A percentile compares a stretch with the other conserved stretches of the same genome.
Conservation (phyloP, 2,113 vertebrate genomes). For the Cryptotis parvus region DNA sequence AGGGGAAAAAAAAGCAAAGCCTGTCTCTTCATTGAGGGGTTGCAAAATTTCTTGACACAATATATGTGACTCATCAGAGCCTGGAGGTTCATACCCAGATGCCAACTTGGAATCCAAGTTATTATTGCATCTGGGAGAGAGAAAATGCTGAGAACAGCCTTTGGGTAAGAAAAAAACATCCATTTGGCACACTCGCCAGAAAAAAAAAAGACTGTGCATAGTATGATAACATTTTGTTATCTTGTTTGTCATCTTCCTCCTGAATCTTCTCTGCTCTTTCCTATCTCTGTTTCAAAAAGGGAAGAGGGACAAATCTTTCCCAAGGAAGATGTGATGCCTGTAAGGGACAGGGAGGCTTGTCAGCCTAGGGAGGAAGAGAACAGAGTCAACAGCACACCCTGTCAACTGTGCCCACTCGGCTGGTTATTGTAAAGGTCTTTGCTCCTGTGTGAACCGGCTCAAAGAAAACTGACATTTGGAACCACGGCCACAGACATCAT, state of each 20-base stretch:
- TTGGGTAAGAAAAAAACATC: conserved; percentile 48
- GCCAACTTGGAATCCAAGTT: conserved; percentile 62
- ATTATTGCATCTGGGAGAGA: conserved; percentile 61
- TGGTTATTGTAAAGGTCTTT: conserved; percentile 76
- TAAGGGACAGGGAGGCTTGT: not conserved
- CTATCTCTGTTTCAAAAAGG: conserved; percentile 22
- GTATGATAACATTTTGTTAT: conserved; percentile 71
- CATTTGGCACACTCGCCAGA: not conserved
- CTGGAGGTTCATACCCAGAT: conserved; percentile 42
- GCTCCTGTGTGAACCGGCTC: conserved; percentile 46
- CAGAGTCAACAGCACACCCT: conserved; percentile 20
- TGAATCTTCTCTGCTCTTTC: conserved; percentile 46
- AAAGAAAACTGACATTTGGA: conserved; percentile 62
- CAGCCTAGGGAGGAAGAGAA: not conserved
- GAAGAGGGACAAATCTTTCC: not conserved
- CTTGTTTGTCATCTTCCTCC: conserved; percentile 70
- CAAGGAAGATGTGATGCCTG: not conserved
- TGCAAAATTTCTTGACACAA: conserved; percentile 57
- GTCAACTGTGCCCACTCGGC: not conserved
- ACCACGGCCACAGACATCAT: conserved; percentile 29
- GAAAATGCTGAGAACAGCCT: conserved; percentile 66
- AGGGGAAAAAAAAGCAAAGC: not conserved
- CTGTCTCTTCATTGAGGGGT: not conserved
- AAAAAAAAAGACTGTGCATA: not conserved
- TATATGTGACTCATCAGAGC: conserved; percentile 59